Conservation (phyloP, 2,113 vertebrate genomes). For the Speoplatyrhinus poulsoni region DNA sequence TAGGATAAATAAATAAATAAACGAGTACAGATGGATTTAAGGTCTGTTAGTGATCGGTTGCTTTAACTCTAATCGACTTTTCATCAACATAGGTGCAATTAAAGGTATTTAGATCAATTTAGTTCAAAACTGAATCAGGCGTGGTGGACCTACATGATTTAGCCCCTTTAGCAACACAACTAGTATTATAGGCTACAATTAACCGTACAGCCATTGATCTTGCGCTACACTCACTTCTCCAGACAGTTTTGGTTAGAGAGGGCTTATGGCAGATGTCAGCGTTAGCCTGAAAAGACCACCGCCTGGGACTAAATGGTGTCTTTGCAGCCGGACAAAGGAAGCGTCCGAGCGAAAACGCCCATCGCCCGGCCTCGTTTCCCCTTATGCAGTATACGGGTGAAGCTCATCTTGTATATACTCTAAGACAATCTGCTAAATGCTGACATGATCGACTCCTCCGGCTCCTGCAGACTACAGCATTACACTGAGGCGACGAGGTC, state of each 20-base stretch:
- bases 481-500: constrained; percentile 19
- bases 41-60: constrained; percentile 72
- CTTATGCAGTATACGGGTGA: constrained; percentile 52
- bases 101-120: constrained; percentile 87
- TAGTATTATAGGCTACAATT: constrained; percentile 68
- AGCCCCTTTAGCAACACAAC: constrained; percentile 64
- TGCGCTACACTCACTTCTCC: constrained; percentile 34
- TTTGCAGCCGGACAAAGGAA: constrained; percentile 84
- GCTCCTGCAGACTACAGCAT: neutral
- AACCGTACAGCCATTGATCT: constrained; percentile 71
- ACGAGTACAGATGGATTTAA: constrained; percentile 72
- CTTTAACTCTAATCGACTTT: constrained; percentile 91
- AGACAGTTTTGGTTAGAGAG: constrained; percentile 68
- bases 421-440: constrained; percentile 25
- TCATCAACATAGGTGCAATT: constrained; percentile 90
- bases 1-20: constrained; percentile 74
- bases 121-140: constrained; percentile 81
- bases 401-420: constrained; percentile 53
- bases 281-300: constrained; percentile 72
- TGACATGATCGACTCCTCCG: constrained; percentile 41
- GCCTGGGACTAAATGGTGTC: constrained; percentile 72
- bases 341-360: constrained; percentile 77
- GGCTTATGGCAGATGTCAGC: constrained; percentile 85
- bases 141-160: constrained; percentile 67
- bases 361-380: constrained; percentile 56